Base-by-base conservation (phyloP, 2,888 invertebrate genomes). In the Archips crataeganus region DNA sequence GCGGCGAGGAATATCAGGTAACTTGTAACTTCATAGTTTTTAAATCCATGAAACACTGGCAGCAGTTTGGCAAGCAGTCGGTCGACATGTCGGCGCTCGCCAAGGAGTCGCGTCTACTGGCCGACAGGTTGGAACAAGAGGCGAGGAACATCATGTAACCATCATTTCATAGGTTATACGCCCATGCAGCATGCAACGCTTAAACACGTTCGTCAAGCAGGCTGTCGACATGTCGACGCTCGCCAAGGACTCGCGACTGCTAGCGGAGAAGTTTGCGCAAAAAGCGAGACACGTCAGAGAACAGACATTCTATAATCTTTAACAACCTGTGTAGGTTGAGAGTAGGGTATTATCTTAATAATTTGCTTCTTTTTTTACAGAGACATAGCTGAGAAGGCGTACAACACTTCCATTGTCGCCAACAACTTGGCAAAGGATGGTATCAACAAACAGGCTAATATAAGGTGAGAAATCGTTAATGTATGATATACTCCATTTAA, bases 71-170 rank as follows among this genome's bases (percentile, higher is more conserved):
- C 13, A 98, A 98, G 79, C 98, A 99, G 85, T 98, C 98, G 0
- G 96, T 97, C n/a, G 97, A 98, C 83, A 98, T 99, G 97, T 98
- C 98, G 0, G 96, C 96, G 11, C 96, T 99, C 70, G 98, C 99
- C 0, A 96, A 98, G 77, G 97, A 98, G 87, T 98, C 99, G 0
- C 96, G 99, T 54, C 94, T 96, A 15, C 87, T 97, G 6, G 98
- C 98, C 0, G 97, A 98, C 79, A 95, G 96, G 90, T 96, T 97
- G 77, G 96, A 96, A 82, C 93, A 96, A 15, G 97, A 98, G 82
- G 98, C 98, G 0, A 96, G 96, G 75, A 96, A 96, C 80, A 97
- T 98, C 77, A 95, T 11, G 57, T 57, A 45, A 45, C 11, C 11
- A 11, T 11, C 11, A 45, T 3, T 11, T 10, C 11, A 11, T 10